Evolutionary conservation across 2,888 invertebrate genomes (phyloP).

Genomic region (Trichogramma dendrolimi): DNA sequence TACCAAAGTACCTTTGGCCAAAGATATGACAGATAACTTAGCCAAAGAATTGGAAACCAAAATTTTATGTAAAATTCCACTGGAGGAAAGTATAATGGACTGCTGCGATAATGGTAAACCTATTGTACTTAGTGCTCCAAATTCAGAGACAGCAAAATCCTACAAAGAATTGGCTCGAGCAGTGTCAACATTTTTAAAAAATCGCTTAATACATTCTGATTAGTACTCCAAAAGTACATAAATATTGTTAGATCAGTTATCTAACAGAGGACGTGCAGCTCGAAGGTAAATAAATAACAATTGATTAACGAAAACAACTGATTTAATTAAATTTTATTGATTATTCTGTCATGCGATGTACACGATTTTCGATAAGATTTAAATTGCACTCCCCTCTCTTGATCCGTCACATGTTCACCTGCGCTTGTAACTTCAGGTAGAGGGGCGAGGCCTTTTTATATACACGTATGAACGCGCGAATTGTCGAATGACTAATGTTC

Average conservation of each 20-base stretch:
- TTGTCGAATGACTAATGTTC: no score
- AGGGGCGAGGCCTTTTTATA: constrained; percentile 12
- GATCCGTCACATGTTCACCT: constrained; percentile 17
- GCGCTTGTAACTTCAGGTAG: neutral
- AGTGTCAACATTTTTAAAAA: constrained; percentile 39
- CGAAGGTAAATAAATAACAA: constrained; percentile 4
- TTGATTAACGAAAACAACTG: constrained; percentile 3
- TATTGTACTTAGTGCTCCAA: constrained; percentile 65
- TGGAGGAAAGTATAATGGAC: constrained; percentile 66
- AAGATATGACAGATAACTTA: constrained; percentile 61
- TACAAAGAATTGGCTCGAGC: constrained; percentile 45
- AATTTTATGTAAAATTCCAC: constrained; percentile 69
- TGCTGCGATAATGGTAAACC: constrained; percentile 73
- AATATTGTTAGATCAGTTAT: no score
- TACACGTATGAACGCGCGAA: no score
- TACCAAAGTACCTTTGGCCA: constrained; percentile 69
- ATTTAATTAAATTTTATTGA: neutral
- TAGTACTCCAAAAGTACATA: neutral
- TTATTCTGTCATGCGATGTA: neutral
- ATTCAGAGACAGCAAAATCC: constrained; percentile 50
- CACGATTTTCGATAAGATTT: constrained; percentile 7
- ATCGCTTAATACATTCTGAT: constrained; percentile 30
- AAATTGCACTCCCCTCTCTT: constrained; percentile 11
- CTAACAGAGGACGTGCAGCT: no score
- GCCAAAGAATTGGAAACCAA: constrained; percentile 62